These are phyloP conservation scores for Urosaurus nigricauda DNA, from an alignment of 2,797 vertebrate genomes.

Conservation along the genomic window DNA sequence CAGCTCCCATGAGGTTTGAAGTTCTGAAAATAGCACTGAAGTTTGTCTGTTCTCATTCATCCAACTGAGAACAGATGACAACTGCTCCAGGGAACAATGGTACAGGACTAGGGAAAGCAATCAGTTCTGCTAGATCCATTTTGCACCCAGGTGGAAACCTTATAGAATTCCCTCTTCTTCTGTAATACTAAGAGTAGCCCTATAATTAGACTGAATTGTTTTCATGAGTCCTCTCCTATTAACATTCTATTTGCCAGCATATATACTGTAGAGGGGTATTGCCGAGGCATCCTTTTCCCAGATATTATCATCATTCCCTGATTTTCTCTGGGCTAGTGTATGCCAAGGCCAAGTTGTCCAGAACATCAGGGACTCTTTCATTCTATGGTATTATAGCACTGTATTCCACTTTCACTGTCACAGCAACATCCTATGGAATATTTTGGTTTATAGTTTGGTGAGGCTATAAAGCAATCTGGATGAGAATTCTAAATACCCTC, in stretches of 20 bases:
- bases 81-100: constrained; percentile 18
- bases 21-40: constrained; percentile 28
- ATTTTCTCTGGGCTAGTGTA: background rate
- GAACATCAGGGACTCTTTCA: no score
- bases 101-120: background rate
- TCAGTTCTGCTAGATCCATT: background rate
- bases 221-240: background rate
- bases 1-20: constrained; percentile 23
- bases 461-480: no score
- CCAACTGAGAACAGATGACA: constrained; percentile 23
- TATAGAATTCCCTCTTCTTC: background rate
- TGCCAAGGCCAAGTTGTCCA: background rate
- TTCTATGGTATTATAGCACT: no score
- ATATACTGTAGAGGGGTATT: background rate
- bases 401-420: no score
- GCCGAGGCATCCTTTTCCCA: background rate
- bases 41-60: constrained; percentile 38
- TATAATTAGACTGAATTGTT: background rate
- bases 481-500: no score
- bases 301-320: background rate
- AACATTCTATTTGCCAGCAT: background rate
- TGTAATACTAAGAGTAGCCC: background rate
- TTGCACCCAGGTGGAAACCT: background rate
- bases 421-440: no score
- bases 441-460: no score